These are phyloP conservation scores for Ploceus nigricollis DNA, from an alignment of 2,113 vertebrate species.

Conservation along the genomic window DNA sequence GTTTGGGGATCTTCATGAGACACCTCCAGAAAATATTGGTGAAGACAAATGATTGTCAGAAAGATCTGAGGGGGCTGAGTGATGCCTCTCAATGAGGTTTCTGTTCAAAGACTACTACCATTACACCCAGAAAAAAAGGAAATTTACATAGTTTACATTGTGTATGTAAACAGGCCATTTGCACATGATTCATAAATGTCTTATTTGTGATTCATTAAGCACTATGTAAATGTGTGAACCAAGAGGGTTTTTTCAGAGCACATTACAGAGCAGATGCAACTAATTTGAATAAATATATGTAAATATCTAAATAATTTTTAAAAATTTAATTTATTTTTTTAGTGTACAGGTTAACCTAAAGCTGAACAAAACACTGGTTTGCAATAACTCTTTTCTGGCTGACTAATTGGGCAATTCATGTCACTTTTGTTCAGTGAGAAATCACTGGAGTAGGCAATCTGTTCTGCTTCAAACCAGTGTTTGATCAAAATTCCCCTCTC, in stretches of 20 bases:
- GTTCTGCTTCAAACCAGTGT: conserved; percentile 23
- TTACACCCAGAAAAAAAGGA: background rate
- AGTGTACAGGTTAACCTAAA: background rate
- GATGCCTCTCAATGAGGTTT: background rate
- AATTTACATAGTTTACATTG: background rate
- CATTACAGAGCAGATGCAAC: conserved; percentile 39
- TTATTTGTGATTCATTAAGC: conserved; percentile 60
- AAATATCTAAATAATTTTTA: conserved; percentile 28
- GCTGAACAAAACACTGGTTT: background rate
- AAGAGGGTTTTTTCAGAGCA: background rate
- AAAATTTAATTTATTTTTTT: background rate
- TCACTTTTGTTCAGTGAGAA: background rate
- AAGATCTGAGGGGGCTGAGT: background rate
- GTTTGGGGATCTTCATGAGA: background rate
- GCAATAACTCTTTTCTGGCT: background rate
- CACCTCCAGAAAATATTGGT: background rate
- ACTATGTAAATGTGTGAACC: conserved; percentile 41
- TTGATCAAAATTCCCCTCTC: conserved; percentile 23
- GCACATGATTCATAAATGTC: conserved; percentile 44
- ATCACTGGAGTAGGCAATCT: conserved; percentile 7
- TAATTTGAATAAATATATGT: conserved; percentile 60
- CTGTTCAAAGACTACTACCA: background rate
- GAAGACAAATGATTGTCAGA: background rate
- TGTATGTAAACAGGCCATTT: conserved; percentile 36
- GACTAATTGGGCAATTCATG: background rate